A percentile compares a stretch with the other conserved stretches of the same genome.
These are phyloP conservation scores for Syrmaticus mikado DNA, from an alignment of 2,113 vertebrate species.

Conservation along the genomic window DNA sequence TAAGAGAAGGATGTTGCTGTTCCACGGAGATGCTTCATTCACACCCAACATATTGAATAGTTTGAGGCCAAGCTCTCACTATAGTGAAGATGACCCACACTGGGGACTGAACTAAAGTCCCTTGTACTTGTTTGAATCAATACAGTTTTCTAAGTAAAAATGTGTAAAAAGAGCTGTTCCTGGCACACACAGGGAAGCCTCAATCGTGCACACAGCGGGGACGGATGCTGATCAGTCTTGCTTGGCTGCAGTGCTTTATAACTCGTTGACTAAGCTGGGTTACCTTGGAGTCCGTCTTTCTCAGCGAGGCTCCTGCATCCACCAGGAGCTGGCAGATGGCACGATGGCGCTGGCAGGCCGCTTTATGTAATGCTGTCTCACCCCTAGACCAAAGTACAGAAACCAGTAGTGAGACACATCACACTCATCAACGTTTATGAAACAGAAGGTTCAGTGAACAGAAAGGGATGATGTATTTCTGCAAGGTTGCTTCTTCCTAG, in stretches of 20 bases:
- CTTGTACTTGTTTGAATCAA: slow-evolving; percentile 29
- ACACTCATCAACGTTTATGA: neutral
- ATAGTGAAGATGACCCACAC: neutral
- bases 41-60: neutral
- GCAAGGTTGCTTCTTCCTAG: neutral
- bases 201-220: neutral
- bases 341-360: slow-evolving; percentile 87
- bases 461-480: neutral
- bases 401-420: slow-evolving; percentile 53
- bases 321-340: slow-evolving; percentile 88
- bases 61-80: neutral
- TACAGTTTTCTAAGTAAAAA: slow-evolving; percentile 20
- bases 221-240: neutral
- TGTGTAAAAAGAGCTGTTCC: neutral
- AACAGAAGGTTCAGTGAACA: neutral
- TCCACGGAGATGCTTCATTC: neutral
- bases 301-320: slow-evolving; percentile 90
- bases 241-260: neutral
- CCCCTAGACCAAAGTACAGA: slow-evolving; percentile 84
- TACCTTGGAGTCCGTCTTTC: slow-evolving; percentile 92
- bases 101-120: neutral
- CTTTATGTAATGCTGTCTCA: slow-evolving; percentile 95
- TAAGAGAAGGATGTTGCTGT: neutral
- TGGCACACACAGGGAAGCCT: neutral
- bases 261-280: neutral